phyloP scores from a whole-genome alignment of 2,797 vertebrate species.

The Meda fulgida region DNA sequence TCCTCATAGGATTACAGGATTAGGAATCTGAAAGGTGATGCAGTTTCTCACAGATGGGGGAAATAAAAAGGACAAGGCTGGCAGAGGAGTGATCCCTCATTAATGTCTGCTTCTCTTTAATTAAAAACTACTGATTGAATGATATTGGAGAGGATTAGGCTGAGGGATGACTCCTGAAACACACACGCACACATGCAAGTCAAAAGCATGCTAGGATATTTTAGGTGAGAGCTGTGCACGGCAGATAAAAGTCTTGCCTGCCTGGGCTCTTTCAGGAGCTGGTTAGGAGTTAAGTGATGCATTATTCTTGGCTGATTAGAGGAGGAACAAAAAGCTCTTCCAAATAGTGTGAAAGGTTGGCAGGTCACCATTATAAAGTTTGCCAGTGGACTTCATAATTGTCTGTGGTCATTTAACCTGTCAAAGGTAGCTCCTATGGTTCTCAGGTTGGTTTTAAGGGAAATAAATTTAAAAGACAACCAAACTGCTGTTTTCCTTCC shows the following conservation, averaged over 20 bases:
- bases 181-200: constrained; percentile 41
- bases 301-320: constrained; percentile 59
- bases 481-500: not conserved
- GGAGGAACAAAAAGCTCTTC: constrained; percentile 42
- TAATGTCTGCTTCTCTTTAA: constrained; percentile 79
- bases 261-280: constrained; percentile 45
- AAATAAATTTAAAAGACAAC: constrained; percentile 6
- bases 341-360: constrained; percentile 37
- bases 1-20: constrained; percentile 88
- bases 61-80: constrained; percentile 71
- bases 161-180: constrained; percentile 66
- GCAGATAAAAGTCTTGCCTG: constrained; percentile 62
- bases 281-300: constrained; percentile 52
- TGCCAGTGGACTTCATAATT: constrained; percentile 43
- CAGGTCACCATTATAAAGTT: constrained; percentile 40
- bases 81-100: constrained; percentile 72
- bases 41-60: constrained; percentile 83
- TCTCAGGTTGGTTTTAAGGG: constrained; percentile 17
- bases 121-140: constrained; percentile 87
- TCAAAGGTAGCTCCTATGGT: constrained; percentile 24
- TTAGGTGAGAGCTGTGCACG: constrained; percentile 58
- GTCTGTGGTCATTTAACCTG: constrained; percentile 46
- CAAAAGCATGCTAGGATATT: constrained; percentile 60
- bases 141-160: constrained; percentile 87
- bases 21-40: constrained; percentile 85